Conservation (phyloP, 2,797 vertebrate genomes). For the Austrolebias charrua region DNA sequence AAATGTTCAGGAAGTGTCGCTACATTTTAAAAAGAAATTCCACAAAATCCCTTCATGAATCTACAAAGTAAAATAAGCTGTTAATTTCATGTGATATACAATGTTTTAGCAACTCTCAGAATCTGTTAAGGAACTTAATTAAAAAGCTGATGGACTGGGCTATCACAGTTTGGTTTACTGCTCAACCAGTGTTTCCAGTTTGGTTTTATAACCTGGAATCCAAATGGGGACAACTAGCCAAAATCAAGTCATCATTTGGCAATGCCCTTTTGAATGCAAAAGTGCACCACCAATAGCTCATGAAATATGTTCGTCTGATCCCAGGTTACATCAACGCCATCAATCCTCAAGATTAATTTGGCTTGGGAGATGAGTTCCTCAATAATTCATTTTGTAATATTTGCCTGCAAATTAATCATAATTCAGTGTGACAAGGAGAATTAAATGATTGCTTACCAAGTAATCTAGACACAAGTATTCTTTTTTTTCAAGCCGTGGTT, state of each 20-base stretch:
- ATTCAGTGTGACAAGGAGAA: slow-evolving; percentile 75
- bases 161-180: slow-evolving; percentile 47
- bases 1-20: slow-evolving; percentile 37
- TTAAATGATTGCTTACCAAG: slow-evolving; percentile 77
- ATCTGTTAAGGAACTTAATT: slow-evolving; percentile 69
- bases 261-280: slow-evolving; percentile 48
- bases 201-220: slow-evolving; percentile 60
- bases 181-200: slow-evolving; percentile 33
- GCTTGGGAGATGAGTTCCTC: slow-evolving; percentile 73
- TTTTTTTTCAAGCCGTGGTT: slow-evolving; percentile 61
- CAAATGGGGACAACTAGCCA: slow-evolving; percentile 51
- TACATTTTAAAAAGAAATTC: slow-evolving; percentile 50
- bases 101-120: slow-evolving; percentile 57
- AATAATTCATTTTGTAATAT: slow-evolving; percentile 81
- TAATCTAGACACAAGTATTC: slow-evolving; percentile 77
- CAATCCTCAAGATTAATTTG: slow-evolving; percentile 77
- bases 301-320: slow-evolving; percentile 64
- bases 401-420: slow-evolving; percentile 77
- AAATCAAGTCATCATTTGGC: slow-evolving; percentile 67
- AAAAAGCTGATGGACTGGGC: slow-evolving; percentile 55
- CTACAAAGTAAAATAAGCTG: slow-evolving; percentile 38
- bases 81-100: slow-evolving; percentile 50
- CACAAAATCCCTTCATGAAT: slow-evolving; percentile 53
- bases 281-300: slow-evolving; percentile 51
- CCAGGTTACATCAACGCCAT: slow-evolving; percentile 74